Conservation (phyloP, 2,888 invertebrate genomes). For the Acheta domesticus region DNA sequence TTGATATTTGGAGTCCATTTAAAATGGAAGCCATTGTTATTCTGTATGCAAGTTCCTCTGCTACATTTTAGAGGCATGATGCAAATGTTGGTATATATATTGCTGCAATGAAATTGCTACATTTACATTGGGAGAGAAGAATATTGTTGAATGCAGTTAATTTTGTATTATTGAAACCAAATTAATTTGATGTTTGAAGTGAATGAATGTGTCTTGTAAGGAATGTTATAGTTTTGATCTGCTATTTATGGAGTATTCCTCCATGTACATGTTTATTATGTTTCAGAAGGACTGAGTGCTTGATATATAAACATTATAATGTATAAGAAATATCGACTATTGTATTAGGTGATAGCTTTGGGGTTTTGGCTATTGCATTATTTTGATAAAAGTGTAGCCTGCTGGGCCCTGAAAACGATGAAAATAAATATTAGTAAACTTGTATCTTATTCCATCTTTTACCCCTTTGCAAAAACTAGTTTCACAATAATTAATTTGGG, state of each 20-base stretch:
- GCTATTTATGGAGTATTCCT: constrained; percentile 25
- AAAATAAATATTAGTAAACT: constrained; percentile 18
- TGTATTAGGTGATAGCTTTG: constrained; percentile 30
- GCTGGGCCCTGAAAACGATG: constrained; percentile 24
- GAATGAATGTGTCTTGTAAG: constrained; percentile 24
- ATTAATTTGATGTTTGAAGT: constrained; percentile 27
- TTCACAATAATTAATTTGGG: not conserved
- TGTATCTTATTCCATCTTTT: not conserved
- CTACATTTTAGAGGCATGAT: constrained; percentile 20
- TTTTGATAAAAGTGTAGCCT: constrained; percentile 33
- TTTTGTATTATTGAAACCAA: constrained; percentile 32
- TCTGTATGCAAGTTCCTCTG: constrained; percentile 19
- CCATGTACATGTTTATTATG: constrained; percentile 23
- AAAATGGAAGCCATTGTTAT: constrained; percentile 5
- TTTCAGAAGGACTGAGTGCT: constrained; percentile 6
- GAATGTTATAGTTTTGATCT: constrained; percentile 19
- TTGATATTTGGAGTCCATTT: constrained; percentile 18
- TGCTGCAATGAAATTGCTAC: not conserved
- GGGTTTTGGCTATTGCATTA: constrained; percentile 30
- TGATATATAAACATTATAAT: constrained; percentile 20
- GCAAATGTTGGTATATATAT: constrained; percentile 18
- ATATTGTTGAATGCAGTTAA: constrained; percentile 22
- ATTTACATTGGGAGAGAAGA: constrained; percentile 25
- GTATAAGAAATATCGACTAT: constrained; percentile 5
- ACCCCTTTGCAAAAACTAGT: not conserved